phyloP scores from a whole-genome alignment of 2,888 invertebrate genomes.

The Melieria picta region DNA sequence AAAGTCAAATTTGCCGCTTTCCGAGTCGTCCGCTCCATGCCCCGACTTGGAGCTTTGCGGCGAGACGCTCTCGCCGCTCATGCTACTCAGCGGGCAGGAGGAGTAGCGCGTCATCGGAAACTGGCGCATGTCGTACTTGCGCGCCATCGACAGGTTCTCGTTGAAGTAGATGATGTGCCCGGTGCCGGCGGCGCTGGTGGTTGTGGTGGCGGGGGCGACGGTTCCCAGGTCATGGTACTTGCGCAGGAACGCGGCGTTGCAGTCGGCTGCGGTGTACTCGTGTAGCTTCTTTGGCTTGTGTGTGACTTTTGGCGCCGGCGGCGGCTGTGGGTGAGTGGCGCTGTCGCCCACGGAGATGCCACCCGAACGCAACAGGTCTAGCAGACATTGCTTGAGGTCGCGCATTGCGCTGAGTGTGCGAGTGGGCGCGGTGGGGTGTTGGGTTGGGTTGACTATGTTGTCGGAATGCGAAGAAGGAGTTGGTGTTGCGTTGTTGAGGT shows the following conservation, averaged over 20 bases:
- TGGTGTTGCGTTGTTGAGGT: neutral
- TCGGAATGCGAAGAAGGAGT: neutral
- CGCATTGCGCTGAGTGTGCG: conserved; percentile 54
- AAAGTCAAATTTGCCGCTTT: conserved; percentile 58
- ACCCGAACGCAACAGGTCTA: conserved; percentile 61
- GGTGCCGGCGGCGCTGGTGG: conserved; percentile 24
- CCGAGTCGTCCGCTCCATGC: conserved; percentile 47
- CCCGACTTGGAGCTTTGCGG: conserved; percentile 45
- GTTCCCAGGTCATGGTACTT: conserved; percentile 58
- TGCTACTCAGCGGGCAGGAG: conserved; percentile 43
- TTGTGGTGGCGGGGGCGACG: conserved; percentile 20
- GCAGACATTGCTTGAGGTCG: conserved; percentile 63
- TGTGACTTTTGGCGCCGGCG: conserved; percentile 39
- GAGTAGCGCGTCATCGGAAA: conserved; percentile 54
- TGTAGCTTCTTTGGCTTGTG: conserved; percentile 62
- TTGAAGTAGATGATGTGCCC: conserved; percentile 64
- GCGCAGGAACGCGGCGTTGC: conserved; percentile 59
- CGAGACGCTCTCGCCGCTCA: conserved; percentile 45
- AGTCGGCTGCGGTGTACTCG: conserved; percentile 62
- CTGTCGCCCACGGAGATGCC: conserved; percentile 50
- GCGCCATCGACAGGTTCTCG: conserved; percentile 66
- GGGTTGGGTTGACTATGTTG: neutral
- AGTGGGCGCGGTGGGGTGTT: neutral
- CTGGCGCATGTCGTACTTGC: conserved; percentile 59
- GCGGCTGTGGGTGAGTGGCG: conserved; percentile 24